Conservation (phyloP, 1,140 invertebrate genomes). For the Cylas formicarius region DNA sequence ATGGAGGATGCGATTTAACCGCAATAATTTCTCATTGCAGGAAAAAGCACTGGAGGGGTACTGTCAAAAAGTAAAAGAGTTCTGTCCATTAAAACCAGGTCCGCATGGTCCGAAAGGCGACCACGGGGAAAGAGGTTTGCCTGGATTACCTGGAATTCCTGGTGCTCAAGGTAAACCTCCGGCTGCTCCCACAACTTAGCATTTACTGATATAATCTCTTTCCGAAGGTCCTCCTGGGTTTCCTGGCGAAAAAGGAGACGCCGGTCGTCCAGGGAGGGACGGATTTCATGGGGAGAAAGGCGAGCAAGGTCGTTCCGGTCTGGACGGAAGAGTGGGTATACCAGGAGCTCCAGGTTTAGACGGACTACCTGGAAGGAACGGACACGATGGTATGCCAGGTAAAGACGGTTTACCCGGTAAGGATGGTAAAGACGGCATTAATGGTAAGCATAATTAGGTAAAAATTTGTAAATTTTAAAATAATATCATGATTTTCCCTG, state of each 20-base stretch:
- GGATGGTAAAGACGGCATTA: slow-evolving; percentile 59
- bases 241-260: slow-evolving; percentile 27
- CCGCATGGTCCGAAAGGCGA: slow-evolving; percentile 58
- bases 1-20: too few species aligned
- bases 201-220: background rate
- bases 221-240: slow-evolving; percentile 9
- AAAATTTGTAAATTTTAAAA: background rate
- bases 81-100: slow-evolving; percentile 62
- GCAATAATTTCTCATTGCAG: slow-evolving; percentile 25
- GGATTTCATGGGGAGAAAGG: slow-evolving; percentile 39
- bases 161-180: slow-evolving; percentile 53
- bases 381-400: slow-evolving; percentile 63
- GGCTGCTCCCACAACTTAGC: too few species aligned
- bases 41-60: slow-evolving; percentile 31
- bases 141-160: slow-evolving; percentile 53
- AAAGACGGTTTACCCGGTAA: slow-evolving; percentile 62
- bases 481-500: background rate
- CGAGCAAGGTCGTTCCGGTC: slow-evolving; percentile 57
- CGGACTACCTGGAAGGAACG: slow-evolving; percentile 72
- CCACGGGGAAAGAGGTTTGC: slow-evolving; percentile 52
- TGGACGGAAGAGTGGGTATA: slow-evolving; percentile 79
- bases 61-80: slow-evolving; percentile 49
- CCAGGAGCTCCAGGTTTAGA: slow-evolving; percentile 81
- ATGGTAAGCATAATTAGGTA: slow-evolving; percentile 57
- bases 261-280: slow-evolving; percentile 11